These are phyloP conservation scores for Buphagus erythrorhynchus DNA, from an alignment of 2,797 vertebrate species.

Conservation along the genomic window DNA sequence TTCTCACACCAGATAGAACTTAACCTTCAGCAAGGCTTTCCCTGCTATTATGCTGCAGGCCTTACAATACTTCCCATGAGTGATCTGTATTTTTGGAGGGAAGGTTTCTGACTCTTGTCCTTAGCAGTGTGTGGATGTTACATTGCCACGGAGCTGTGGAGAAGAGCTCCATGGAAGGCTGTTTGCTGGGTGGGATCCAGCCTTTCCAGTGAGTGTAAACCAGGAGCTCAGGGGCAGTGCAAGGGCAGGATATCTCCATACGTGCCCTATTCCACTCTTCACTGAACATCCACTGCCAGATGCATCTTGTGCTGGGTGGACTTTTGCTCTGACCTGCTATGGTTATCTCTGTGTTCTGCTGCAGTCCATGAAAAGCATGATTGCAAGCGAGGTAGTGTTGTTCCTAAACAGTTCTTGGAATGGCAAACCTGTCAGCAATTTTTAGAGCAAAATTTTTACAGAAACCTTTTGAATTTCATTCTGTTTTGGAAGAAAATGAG, in stretches of 20 bases:
- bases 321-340: neutral
- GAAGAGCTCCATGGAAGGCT: neutral
- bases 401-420: neutral
- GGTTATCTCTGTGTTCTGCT: neutral
- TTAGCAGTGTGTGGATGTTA: neutral
- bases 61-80: neutral
- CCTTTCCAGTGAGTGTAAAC: neutral
- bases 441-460: neutral
- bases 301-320: neutral
- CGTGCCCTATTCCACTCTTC: rapidly evolving
- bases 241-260: neutral
- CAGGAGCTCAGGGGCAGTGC: neutral
- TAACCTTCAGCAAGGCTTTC: neutral
- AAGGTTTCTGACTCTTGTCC: neutral
- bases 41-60: neutral
- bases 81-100: neutral
- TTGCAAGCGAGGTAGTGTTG: neutral
- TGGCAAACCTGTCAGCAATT: neutral
- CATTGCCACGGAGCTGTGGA: neutral
- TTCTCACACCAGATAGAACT: neutral
- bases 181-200: neutral
- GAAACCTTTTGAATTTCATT: slow-evolving; percentile 30
- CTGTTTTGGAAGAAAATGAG: slow-evolving; percentile 42
- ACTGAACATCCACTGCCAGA: neutral
- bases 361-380: neutral